These are phyloP conservation scores for Hyphantria cunea DNA, from an alignment of 1,140 invertebrate genomes.

Conservation along the genomic window DNA sequence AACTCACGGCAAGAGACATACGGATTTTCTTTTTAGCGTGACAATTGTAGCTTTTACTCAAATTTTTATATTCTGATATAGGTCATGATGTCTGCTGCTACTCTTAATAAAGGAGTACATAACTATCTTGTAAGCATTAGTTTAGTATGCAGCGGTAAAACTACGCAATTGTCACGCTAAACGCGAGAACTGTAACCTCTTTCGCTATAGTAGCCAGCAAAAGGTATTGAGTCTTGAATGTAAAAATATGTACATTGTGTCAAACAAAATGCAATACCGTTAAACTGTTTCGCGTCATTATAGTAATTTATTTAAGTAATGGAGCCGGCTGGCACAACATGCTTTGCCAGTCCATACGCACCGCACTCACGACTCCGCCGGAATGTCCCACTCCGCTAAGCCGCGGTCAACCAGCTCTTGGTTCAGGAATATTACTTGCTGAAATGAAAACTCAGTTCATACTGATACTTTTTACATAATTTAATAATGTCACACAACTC, in stretches of 20 bases:
- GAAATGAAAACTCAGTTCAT: no score
- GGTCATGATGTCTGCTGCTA: no score
- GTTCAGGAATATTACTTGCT: slow-evolving; percentile 87
- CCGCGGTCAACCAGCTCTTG: slow-evolving; percentile 86
- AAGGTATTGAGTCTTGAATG: slow-evolving; percentile 19
- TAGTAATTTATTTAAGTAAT: slow-evolving; percentile 29
- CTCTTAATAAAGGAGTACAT: no score
- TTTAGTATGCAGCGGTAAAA: no score
- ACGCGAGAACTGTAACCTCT: slow-evolving; percentile 23
- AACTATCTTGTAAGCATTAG: no score
- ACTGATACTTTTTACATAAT: no score
- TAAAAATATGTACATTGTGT: slow-evolving; percentile 43
- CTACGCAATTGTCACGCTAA: no score
- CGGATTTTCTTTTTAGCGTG: not conserved
- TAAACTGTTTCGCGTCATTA: slow-evolving; percentile 49
- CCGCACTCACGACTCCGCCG: slow-evolving; percentile 67
- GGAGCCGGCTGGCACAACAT: slow-evolving; percentile 11
- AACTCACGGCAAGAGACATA: slow-evolving; percentile 50
- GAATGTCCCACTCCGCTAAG: slow-evolving; percentile 84
- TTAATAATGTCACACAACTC: no score
- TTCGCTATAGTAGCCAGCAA: slow-evolving; percentile 25
- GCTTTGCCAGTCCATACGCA: not conserved
- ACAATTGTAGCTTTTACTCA: no score
- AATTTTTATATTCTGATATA: no score
- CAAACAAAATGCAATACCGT: slow-evolving; percentile 59